These are phyloP conservation scores for Bombycilla garrulus DNA, from an alignment of 2,113 vertebrate genomes.

Conservation along the genomic window DNA sequence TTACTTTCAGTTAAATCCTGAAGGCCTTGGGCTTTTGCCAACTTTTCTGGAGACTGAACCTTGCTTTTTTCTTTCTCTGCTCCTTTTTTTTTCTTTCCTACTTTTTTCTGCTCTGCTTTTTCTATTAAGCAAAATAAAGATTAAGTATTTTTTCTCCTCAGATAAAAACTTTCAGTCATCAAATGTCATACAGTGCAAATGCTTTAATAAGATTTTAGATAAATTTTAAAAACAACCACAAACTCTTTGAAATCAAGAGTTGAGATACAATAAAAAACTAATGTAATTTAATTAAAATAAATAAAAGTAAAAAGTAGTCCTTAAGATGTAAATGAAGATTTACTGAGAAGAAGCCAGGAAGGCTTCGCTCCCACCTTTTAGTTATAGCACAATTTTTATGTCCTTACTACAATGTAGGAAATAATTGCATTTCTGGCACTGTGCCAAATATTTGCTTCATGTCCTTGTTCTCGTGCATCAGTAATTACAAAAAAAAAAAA, in stretches of 20 bases:
- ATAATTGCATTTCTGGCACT: not conserved
- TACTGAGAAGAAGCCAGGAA: not conserved
- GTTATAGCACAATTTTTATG: not conserved
- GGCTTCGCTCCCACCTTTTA: not conserved
- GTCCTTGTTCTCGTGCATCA: not conserved
- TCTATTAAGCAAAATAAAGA: constrained; percentile 59
- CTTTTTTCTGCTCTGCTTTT: constrained; percentile 71
- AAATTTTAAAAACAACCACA: not conserved
- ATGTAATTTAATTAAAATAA: not conserved
- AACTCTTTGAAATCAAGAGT: not conserved
- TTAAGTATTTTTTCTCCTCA: not conserved
- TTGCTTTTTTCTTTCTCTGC: constrained; percentile 74
- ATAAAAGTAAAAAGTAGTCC: not conserved
- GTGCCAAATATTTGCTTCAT: not conserved
- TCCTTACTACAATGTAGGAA: not conserved
- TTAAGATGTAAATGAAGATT: not conserved
- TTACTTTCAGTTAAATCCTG: constrained; percentile 70
- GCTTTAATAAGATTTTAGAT: not conserved
- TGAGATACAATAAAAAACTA: not conserved
- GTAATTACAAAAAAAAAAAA: not conserved
- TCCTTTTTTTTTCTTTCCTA: constrained; percentile 72
- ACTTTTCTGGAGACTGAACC: constrained; percentile 34
- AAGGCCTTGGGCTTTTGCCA: constrained; percentile 40
- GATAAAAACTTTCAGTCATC: not conserved
- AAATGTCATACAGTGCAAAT: not conserved